Conservation (phyloP, 2,888 invertebrate genomes). For the Pelosia muscerda region DNA sequence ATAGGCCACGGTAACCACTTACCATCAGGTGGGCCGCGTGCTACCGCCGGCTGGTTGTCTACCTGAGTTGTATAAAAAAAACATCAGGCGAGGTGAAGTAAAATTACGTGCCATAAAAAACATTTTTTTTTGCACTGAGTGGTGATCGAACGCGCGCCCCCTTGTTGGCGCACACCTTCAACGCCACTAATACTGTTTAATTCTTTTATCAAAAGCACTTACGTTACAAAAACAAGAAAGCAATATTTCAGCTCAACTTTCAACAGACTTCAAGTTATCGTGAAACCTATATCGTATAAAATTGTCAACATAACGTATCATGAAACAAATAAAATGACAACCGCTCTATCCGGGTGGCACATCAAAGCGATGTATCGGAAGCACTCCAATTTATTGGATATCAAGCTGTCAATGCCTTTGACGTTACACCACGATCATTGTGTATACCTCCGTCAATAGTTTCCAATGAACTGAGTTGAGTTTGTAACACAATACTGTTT, state of each 20-base stretch:
- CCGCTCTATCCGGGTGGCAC: conserved; percentile 32
- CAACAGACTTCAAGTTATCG: background rate
- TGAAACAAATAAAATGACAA: conserved; percentile 48
- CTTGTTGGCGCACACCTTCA: too few species aligned
- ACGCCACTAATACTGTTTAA: too few species aligned
- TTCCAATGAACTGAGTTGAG: conserved; percentile 34
- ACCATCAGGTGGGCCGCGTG: too few species aligned
- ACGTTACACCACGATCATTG: conserved; percentile 54
- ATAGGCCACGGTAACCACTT: too few species aligned
- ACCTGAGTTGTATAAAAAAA: too few species aligned
- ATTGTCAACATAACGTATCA: conserved; percentile 37
- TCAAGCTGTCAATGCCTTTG: conserved; percentile 62
- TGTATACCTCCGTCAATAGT: conserved; percentile 50
- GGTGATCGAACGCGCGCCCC: too few species aligned
- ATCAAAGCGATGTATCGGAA: conserved; percentile 45
- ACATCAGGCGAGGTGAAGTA: too few species aligned
- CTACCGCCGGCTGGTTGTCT: too few species aligned
- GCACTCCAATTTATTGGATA: conserved; percentile 64
- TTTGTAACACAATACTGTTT: conserved; percentile 18
- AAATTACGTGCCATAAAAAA: too few species aligned
- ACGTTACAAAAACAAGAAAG: background rate
- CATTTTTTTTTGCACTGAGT: too few species aligned
- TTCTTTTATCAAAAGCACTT: too few species aligned
- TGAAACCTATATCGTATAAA: conserved; percentile 32
- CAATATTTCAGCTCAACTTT: conserved; percentile 4